Base-by-base conservation (phyloP, 2,113 vertebrate genomes). In the Mesocricetus auratus region DNA sequence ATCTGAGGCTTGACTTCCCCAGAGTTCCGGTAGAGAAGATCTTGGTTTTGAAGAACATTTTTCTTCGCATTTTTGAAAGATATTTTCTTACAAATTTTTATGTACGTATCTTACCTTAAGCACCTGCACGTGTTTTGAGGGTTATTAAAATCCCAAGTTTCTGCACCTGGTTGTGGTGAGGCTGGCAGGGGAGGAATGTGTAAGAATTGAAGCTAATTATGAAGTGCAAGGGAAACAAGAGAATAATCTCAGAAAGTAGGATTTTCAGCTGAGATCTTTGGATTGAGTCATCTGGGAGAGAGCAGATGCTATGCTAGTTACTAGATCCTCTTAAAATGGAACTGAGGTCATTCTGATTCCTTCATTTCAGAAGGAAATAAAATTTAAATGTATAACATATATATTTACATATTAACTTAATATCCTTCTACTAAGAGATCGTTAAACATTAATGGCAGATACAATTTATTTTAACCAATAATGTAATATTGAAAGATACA, bases 11-110 rank as follows among this genome's bases (percentile, higher is more conserved):
- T 73, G 47, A 93, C 92, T 97, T 96, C 96, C 97, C 90, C 91
- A 97, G 97, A 97, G 58, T 94, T 97, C 62, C 90, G 94, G 93
- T 86, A 96, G 96, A 97, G 94, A 97, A 97, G 81, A 95, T 94
- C 87, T 96, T 94, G 96, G 69, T 93, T 97, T 96, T 95, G 89
- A 97, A 98, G 96, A 93, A 87, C 89, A 50, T 45, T 69, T 86
- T 50, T 92, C 33, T n/a, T 66, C 15, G 39, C 3, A 36, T 7
- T 75, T 93, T 86, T 8, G 9, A 90, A 90, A 13, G 81, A 58
- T 0, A 9, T 62, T 89, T 96, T 94, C 45, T 77, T 91, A 53
- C 16, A n/a, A n/a, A 31, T 90, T 96, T 56, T 56, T 12, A 66
- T 75, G 58, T 56, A 56, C 26, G 0, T 33, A 5, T 78, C 90